A percentile compares a stretch with the other conserved stretches of the same genome.
phyloP scores from a whole-genome alignment of 2,888 invertebrate species.

The Leptopilina myrica region DNA sequence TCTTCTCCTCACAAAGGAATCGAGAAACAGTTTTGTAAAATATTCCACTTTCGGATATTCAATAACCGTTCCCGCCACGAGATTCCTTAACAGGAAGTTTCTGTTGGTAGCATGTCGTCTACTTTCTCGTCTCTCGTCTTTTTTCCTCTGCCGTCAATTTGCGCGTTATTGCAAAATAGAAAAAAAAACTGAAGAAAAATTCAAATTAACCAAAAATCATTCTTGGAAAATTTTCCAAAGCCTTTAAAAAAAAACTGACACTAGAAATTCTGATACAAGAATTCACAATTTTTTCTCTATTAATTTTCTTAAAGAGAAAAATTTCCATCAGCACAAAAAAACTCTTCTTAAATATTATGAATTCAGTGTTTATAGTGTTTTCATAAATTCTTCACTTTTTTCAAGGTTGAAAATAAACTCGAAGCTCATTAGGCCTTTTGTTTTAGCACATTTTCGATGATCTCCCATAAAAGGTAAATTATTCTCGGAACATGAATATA shows the following conservation, averaged over 20 bases:
- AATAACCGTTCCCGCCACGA: conserved; percentile 33
- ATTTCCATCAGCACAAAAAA: neutral
- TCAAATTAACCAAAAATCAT: neutral
- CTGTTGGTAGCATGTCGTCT: conserved; percentile 12
- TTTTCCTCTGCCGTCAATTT: conserved; percentile 18
- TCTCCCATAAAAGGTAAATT: neutral
- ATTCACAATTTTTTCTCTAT: no score
- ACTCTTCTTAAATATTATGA: no score
- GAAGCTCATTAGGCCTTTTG: conserved; percentile 5
- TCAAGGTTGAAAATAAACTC: neutral
- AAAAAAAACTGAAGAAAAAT: no score
- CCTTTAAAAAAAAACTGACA: no score
- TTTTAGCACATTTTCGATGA: conserved; percentile 7
- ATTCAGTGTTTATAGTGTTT: neutral
- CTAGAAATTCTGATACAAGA: no score
- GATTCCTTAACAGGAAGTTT: conserved; percentile 30
- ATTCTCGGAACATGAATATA: conserved; percentile 4
- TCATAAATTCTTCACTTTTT: neutral
- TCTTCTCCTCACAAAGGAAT: neutral
- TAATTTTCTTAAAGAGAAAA: no score
- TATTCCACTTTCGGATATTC: conserved; percentile 34
- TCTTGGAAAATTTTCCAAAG: neutral
- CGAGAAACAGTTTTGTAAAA: conserved; percentile 20
- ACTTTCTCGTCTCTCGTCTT: conserved; percentile 11
- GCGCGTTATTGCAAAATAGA: conserved; percentile 13